Evolutionary conservation across 2,797 vertebrate genomes (phyloP), one percentile per base, ranked within the genome.

Genomic region (Coregonus ussuriensis): DNA sequence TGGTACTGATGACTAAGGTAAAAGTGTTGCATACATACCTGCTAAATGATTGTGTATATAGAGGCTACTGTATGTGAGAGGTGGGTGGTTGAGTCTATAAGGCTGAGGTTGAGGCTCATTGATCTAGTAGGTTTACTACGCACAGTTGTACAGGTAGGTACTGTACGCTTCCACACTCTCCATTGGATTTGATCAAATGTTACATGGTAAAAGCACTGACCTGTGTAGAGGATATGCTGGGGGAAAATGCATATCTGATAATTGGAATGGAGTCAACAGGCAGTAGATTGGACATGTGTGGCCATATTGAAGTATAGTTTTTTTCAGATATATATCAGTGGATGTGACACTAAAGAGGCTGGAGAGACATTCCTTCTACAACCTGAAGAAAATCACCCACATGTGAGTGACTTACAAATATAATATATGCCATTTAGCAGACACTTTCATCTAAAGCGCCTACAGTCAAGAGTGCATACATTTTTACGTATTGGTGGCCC

Each of bases 301-400:
- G 41, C 2, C 41, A 3, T 13, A 11, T 47, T 68, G 71, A 86
- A 68, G 9, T 47, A 47, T 47, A 2, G 31, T 83, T 81, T 85
- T 81, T 90, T 14, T 84, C 83, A 99, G 98, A 89, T 96, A 96
- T 83, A 94, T 99, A 84, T 96, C 95, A 2, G 95, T 98, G 88
- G 98, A 99, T 54, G 87, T 94, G 83, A 93, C 91, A 9, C 93
- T 99, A 88, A 91, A 92, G 89, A 93, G 89, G 37, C 86, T 99
- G 92, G 97, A 98, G 77, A 96, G 93, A 67, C 92, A 94, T 84
- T 96, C 97, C 6, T 99, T 99, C 92, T 91, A 90, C 90, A 93
- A 91, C 87, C 93, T 99, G 91, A 95, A 77, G 89, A 96, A 95
- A 92, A 94, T 99, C 88, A 97, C 94, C 82, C 96, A 99, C 89